Percentiles rank a stretch among this genome's conserved stretches.
Conservation (phyloP, 2,797 vertebrate species). For the Pangasius mekongensis region DNA sequence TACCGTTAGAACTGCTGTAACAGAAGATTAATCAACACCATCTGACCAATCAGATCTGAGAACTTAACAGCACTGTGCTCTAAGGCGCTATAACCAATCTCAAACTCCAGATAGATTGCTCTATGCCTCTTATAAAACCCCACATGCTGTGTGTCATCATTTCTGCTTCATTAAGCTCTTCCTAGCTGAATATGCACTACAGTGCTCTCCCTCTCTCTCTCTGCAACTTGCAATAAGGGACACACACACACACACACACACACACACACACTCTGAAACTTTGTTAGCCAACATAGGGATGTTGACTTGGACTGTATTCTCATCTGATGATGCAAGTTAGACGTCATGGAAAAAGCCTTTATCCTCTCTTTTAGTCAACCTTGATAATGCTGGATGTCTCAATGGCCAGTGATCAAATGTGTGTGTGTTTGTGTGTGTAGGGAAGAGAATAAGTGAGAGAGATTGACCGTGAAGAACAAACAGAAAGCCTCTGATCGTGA, state of each 20-base stretch:
- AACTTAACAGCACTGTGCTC: neutral
- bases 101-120: neutral
- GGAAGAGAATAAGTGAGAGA: neutral
- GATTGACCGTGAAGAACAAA: slow-evolving; percentile 4
- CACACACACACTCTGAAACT: neutral
- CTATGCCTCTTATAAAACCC: neutral
- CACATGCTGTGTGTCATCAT: neutral
- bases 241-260: neutral
- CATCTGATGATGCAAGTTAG: slow-evolving; percentile 17
- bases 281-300: neutral
- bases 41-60: neutral
- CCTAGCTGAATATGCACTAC: neutral
- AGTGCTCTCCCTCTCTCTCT: neutral
- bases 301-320: neutral
- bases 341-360: slow-evolving; percentile 30
- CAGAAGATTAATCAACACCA: neutral
- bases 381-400: neutral
- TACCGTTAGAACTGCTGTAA: no score
- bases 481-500: neutral
- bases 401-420: neutral
- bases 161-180: neutral
- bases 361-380: neutral
- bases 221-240: neutral
- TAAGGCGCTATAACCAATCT: neutral
- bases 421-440: neutral